phyloP scores from a whole-genome alignment of 1,140 invertebrate genomes.

The Drosophila prosaltans region DNA sequence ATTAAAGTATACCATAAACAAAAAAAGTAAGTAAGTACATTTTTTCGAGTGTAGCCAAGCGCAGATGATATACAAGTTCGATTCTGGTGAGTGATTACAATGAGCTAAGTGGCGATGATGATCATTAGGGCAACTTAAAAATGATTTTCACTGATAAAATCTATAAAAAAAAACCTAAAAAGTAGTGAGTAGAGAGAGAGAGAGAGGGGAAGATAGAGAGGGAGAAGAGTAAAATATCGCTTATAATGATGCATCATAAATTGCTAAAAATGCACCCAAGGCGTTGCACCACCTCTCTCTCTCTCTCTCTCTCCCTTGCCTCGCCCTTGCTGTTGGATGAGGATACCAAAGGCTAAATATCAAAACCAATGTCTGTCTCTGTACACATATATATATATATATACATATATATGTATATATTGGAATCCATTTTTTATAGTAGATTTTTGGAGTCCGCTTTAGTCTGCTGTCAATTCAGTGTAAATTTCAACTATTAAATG shows the following conservation, averaged over 20 bases:
- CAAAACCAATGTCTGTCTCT: conserved; percentile 6
- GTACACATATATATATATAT: conserved; percentile 14
- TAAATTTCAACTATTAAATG: conserved; percentile 82
- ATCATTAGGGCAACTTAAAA: conserved; percentile 7
- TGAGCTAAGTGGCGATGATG: background rate
- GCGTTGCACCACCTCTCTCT: conserved; percentile 14
- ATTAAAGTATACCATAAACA: too few species aligned
- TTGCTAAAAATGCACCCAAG: conserved; percentile 53
- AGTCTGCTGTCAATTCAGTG: conserved; percentile 71
- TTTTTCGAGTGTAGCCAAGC: too few species aligned
- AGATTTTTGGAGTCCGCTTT: conserved; percentile 54
- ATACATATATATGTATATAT: too few species aligned
- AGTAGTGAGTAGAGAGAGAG: background rate
- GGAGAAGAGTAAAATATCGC: conserved; percentile 55
- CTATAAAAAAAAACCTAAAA: background rate
- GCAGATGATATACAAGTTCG: too few species aligned
- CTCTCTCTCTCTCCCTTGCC: background rate
- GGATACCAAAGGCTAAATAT: too few species aligned
- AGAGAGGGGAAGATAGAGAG: background rate
- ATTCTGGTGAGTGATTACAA: conserved; percentile 3
- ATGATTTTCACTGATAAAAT: conserved; percentile 4
- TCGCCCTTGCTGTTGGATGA: conserved; percentile 10
- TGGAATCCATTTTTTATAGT: conserved; percentile 41
- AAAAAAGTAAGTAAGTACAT: too few species aligned
- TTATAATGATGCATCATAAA: conserved; percentile 77